Base-by-base conservation (phyloP, 2,797 vertebrate genomes). In the Brachyrhaphis roseni region DNA sequence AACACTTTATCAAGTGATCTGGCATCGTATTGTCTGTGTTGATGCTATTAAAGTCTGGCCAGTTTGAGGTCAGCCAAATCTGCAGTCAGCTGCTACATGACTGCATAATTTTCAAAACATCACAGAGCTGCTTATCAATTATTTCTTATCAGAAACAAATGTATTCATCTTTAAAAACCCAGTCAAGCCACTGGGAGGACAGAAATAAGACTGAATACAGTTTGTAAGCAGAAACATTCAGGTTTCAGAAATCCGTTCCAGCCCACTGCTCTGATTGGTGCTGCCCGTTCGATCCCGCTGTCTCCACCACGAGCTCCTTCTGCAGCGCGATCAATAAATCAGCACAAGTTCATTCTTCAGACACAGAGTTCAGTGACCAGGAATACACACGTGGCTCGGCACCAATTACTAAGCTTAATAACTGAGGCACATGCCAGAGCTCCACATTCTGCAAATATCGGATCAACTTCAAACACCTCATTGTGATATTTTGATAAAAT, bases 351-450 rank as follows among this genome's bases (percentile, higher is more conserved):
- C 6, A 57, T 59, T 53, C 59, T 47, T 75, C 72, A 79, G 80
- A 41, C 36, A 8, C 76, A 62, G 34, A 76, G 75, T 70, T 85
- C 85, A 55, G 64, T 46, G 68, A 66, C 78, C 51, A 5, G 47
- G 34, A 64, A 43, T 16, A n/a, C 49, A 59, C 23, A 1, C 34
- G 77, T 15, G 49, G 57, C 28, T 75, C 59, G 74, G 57, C 46
- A 78, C 31, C 51, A 55, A 15, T 82, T 70, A 80, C 76, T 49
- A 43, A 77, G 62, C 62, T 49, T 59, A 45, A 66, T 77, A 55
- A 55, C 62, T 12, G 36, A 31, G 68, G 64, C 76, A 64, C 75
- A 68, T 72, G 76, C 70, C 70, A 72, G 34, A 59, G 47, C 0
- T 74, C 62, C 74, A 70, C 46, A 16, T 62, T 34, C 36, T 66